Evolutionary conservation across 2,113 vertebrate species (phyloP).

Genomic region (Ictidomys tridecemlineatus): DNA sequence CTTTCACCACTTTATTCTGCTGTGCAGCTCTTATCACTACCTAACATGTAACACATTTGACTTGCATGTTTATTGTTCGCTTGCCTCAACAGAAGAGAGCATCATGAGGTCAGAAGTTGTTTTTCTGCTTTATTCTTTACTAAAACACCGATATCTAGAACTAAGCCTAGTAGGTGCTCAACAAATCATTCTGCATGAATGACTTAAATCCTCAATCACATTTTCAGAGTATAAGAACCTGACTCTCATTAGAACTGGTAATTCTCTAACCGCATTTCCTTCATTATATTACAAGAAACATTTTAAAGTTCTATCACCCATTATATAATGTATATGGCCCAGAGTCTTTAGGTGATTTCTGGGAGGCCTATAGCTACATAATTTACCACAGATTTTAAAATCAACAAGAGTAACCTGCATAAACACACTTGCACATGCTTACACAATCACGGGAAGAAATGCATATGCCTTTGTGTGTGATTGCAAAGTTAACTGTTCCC

Average conservation of each 20-base stretch:
- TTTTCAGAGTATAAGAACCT: background rate
- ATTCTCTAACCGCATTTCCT: background rate
- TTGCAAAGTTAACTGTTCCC: background rate
- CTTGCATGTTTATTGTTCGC: conserved; percentile 33
- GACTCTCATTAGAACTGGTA: background rate
- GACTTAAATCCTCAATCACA: background rate
- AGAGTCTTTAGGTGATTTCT: background rate
- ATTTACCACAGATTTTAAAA: conserved; percentile 46
- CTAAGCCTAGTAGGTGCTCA: background rate
- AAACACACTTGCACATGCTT: conserved; percentile 43
- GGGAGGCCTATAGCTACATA: background rate
- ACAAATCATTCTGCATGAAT: background rate
- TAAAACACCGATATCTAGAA: background rate
- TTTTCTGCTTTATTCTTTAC: conserved; percentile 19
- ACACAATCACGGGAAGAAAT: conserved; percentile 32
- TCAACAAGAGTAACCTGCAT: background rate
- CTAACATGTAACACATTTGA: background rate
- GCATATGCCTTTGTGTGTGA: background rate
- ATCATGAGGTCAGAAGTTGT: background rate
- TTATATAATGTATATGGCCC: background rate
- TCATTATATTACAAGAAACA: conserved; percentile 18
- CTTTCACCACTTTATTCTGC: background rate
- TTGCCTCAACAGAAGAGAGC: background rate
- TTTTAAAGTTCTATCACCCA: background rate
- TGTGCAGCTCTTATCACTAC: background rate